These are phyloP conservation scores for Synergus gifuensis DNA, from an alignment of 2,888 invertebrate genomes.

Conservation along the genomic window DNA sequence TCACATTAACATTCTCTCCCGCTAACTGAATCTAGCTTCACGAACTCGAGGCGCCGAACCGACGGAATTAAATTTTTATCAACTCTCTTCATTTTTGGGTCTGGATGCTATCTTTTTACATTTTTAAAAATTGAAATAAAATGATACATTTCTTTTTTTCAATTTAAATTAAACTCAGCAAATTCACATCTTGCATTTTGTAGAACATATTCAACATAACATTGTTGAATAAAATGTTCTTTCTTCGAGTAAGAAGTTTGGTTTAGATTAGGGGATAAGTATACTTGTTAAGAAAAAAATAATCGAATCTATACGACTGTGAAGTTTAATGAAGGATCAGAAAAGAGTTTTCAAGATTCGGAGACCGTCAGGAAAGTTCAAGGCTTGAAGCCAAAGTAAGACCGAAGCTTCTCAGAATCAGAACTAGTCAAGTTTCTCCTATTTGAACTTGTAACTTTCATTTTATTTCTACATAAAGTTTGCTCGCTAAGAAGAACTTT, in stretches of 20 bases:
- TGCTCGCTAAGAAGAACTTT: not conserved
- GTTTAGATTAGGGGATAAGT: not conserved
- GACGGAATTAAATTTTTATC: conserved; percentile 1
- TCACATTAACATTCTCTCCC: conserved; percentile 16
- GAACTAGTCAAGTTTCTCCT: conserved; percentile 24
- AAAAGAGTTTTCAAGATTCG: conserved; percentile 28
- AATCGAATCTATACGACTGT: conserved; percentile 1
- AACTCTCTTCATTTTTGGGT: not conserved
- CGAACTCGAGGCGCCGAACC: not conserved
- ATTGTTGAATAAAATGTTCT: not conserved
- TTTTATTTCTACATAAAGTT: conserved; percentile 2
- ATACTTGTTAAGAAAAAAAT: not conserved
- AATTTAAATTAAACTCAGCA: not conserved
- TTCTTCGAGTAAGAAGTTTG: not conserved
- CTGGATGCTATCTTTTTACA: not conserved
- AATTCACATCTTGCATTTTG: not conserved
- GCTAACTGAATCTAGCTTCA: not conserved
- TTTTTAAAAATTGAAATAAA: too few relatives aligned
- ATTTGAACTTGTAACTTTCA: conserved; percentile 20
- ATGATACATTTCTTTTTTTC: too few relatives aligned
- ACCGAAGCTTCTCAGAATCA: conserved; percentile 18
- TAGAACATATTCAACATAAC: too few relatives aligned
- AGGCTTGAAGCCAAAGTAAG: conserved; percentile 22
- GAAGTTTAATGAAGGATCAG: conserved; percentile 30
- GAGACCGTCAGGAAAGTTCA: conserved; percentile 30